A percentile compares a stretch with the other conserved stretches of the same genome.
Conservation (phyloP, 2,888 invertebrate species). For the Caenorhabditis uteleia region DNA sequence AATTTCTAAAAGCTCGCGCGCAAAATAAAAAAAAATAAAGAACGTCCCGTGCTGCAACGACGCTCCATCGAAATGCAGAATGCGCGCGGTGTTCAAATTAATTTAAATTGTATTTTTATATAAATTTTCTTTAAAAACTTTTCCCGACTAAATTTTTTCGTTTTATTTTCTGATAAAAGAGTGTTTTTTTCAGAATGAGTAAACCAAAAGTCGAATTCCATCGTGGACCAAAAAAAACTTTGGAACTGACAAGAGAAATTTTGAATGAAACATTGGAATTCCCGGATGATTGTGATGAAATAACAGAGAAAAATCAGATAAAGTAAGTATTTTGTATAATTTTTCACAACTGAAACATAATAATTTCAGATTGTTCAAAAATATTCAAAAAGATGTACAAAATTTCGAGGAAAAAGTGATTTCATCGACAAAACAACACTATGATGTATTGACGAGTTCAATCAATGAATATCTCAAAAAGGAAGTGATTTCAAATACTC, state of each 20-base stretch:
- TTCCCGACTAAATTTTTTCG: too few relatives aligned
- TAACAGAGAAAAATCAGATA: background rate
- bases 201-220: constrained; percentile 16
- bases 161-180: too few relatives aligned
- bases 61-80: too few relatives aligned
- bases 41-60: too few relatives aligned
- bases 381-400: constrained; percentile 23
- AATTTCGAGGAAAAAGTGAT: constrained; percentile 22
- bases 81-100: too few relatives aligned
- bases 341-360: too few relatives aligned
- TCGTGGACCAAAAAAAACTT: constrained; percentile 1
- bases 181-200: too few relatives aligned
- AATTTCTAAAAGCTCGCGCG: too few relatives aligned
- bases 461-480: constrained; percentile 12
- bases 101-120: too few relatives aligned
- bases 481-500: background rate
- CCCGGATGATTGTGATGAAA: constrained; percentile 7
- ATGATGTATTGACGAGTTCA: constrained; percentile 7
- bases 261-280: constrained; percentile 8
- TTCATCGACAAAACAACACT: constrained; percentile 2
- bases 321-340: constrained; percentile 8
- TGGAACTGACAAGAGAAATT: constrained; percentile 2
- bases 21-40: too few relatives aligned
- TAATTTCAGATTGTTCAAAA: constrained; percentile 24
- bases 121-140: too few relatives aligned